Evolutionary conservation across 2,888 invertebrate species (phyloP).

Genomic region (Sminthurides aquaticus): DNA sequence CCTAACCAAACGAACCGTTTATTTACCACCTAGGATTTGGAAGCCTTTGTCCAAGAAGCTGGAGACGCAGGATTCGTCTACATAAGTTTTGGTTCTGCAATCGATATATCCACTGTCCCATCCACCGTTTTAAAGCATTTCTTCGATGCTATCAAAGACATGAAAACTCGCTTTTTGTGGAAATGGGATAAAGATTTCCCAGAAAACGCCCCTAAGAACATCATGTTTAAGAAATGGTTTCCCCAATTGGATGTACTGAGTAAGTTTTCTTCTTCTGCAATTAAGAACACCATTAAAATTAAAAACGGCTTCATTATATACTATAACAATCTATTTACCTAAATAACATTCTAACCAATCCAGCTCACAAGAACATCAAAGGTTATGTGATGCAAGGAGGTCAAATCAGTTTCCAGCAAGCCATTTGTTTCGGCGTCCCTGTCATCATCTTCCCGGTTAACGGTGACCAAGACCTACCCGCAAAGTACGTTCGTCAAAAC

Average conservation of each 20-base stretch:
- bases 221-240: constrained; percentile 36
- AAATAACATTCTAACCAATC: background rate
- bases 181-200: constrained; percentile 38
- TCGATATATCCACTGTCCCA: constrained; percentile 23
- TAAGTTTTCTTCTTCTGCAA: too few relatives aligned
- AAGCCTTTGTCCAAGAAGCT: constrained; percentile 11
- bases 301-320: too few relatives aligned
- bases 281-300: too few relatives aligned
- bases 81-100: constrained; percentile 32
- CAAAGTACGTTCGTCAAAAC: background rate
- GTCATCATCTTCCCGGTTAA: background rate
- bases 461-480: background rate
- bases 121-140: background rate
- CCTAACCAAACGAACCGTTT: too few relatives aligned
- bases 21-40: constrained; percentile 12
- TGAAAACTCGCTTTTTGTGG: constrained; percentile 36
- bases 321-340: too few relatives aligned
- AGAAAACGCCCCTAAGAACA: constrained; percentile 31
- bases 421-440: background rate
- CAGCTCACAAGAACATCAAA: background rate
- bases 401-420: background rate
- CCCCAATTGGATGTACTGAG: constrained; percentile 41
- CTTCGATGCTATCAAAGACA: constrained; percentile 16
- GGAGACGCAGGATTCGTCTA: constrained; percentile 29
- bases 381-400: background rate